Conservation (phyloP, 2,888 invertebrate species). For the Pherbina coryleti region DNA sequence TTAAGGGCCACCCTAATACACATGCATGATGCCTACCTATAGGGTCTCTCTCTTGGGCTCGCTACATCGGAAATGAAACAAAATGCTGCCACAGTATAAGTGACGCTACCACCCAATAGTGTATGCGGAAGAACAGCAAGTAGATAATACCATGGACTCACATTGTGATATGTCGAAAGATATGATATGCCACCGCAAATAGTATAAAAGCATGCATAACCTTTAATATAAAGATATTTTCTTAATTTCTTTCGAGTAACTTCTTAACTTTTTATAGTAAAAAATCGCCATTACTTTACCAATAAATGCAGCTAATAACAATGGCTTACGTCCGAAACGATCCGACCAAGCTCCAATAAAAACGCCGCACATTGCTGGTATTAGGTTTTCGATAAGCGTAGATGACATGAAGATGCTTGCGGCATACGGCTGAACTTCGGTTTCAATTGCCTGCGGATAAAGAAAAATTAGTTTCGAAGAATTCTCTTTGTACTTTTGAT, state of each 20-base stretch:
- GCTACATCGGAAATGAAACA: conserved; percentile 78
- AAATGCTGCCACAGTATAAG: conserved; percentile 74
- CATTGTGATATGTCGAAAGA: conserved; percentile 47
- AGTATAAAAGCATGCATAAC: conserved; percentile 59
- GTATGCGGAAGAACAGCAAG: conserved; percentile 73
- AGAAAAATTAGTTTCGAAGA: conserved; percentile 12
- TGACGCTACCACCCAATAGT: conserved; percentile 74
- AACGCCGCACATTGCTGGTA: conserved; percentile 77
- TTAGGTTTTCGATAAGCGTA: conserved; percentile 73
- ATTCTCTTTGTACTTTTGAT: no score
- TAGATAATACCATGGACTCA: conserved; percentile 70
- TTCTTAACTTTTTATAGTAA: no score
- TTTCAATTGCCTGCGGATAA: conserved; percentile 64
- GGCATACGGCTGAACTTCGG: conserved; percentile 76
- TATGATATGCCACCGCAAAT: conserved; percentile 56
- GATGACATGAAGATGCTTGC: conserved; percentile 74
- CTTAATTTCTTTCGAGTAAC: no score
- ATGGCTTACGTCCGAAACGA: conserved; percentile 79
- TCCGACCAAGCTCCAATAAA: conserved; percentile 86
- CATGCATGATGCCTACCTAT: conserved; percentile 69
- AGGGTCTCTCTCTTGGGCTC: conserved; percentile 73
- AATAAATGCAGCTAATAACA: conserved; percentile 74
- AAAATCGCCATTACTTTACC: conserved; percentile 68
- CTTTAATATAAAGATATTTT: conserved; percentile 45
- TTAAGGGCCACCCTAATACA: no score